Conservation (phyloP, 37 sponge, comb jelly and placozoan genomes). For the Beroe ovata region DNA sequence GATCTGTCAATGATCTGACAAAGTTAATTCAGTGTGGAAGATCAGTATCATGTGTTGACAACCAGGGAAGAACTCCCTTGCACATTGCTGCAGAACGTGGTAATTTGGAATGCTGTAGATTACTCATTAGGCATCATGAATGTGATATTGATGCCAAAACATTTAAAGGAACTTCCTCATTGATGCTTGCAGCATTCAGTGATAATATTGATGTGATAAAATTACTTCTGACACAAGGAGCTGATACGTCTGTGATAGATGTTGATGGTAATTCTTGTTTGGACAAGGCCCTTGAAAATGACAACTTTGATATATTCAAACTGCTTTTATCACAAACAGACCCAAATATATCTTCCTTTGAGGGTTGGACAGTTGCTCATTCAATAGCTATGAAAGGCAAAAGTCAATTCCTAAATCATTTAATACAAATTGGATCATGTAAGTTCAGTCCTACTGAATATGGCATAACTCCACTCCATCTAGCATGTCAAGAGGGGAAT, state of each 20-base stretch:
- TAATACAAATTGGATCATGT: not conserved
- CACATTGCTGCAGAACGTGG: conserved; percentile 50
- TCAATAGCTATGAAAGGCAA: conserved; percentile 1
- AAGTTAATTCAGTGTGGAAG: not conserved
- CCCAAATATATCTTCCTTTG: conserved; percentile 26
- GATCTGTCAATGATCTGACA: not conserved
- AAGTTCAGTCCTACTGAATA: conserved; percentile 41
- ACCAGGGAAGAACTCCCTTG: conserved; percentile 34
- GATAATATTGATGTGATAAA: not conserved
- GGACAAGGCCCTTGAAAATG: conserved; percentile 40
- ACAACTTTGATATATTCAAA: not conserved
- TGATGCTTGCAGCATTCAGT: conserved; percentile 21
- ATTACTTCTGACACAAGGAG: not conserved
- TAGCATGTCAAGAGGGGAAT: conserved; percentile 45
- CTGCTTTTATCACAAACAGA: not conserved
- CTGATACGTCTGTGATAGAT: not conserved
- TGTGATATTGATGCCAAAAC: conserved; percentile 6
- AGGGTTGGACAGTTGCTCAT: conserved; percentile 62
- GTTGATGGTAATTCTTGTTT: conserved; percentile 27
- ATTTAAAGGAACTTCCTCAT: not conserved
- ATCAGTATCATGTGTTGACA: not conserved
- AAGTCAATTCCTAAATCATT: not conserved
- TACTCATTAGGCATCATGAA: not conserved
- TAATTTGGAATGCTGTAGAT: conserved; percentile 20
- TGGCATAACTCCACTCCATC: conserved; percentile 47